Percentiles rank a stretch among this genome's conserved stretches.
These are phyloP conservation scores for Pygoscelis adeliae DNA, from an alignment of 2,113 vertebrate genomes.

Conservation along the genomic window DNA sequence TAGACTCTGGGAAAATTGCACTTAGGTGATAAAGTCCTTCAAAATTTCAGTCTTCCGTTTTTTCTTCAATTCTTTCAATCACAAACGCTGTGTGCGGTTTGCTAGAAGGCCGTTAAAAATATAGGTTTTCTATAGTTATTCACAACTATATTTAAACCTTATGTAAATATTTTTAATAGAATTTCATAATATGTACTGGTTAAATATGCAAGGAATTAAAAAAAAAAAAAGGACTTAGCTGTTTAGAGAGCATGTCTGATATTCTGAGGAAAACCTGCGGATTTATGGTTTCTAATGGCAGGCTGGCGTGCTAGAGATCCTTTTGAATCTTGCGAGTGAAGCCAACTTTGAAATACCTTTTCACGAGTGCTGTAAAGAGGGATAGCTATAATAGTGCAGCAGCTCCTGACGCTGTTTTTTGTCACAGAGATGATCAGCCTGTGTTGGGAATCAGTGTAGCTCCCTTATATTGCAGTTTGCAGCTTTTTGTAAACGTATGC, in stretches of 20 bases:
- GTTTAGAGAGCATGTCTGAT: not conserved
- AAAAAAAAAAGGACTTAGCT: not conserved
- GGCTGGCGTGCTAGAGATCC: not conserved
- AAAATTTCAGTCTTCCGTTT: not conserved
- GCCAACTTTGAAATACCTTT: not conserved
- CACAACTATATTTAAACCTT: not conserved
- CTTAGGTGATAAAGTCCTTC: not conserved
- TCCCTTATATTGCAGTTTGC: accelerated
- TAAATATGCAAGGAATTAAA: not conserved
- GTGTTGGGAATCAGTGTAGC: not conserved
- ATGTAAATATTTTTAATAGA: not conserved
- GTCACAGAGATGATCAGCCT: not conserved
- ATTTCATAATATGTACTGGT: not conserved
- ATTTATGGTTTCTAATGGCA: not conserved
- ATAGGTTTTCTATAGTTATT: not conserved
- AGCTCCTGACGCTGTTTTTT: not conserved
- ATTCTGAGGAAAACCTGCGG: not conserved
- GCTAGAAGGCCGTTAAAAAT: not conserved
- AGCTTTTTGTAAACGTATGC: not conserved
- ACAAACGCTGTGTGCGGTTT: not conserved
- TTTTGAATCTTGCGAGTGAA: not conserved
- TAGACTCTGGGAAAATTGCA: not conserved
- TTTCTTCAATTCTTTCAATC: not conserved
- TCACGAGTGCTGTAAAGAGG: not conserved
- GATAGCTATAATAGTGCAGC: not conserved